Percentiles rank a stretch among this genome's conserved stretches.
These are phyloP conservation scores for Taphrorychus bicolor DNA, from an alignment of 2,888 invertebrate genomes.

Conservation along the genomic window DNA sequence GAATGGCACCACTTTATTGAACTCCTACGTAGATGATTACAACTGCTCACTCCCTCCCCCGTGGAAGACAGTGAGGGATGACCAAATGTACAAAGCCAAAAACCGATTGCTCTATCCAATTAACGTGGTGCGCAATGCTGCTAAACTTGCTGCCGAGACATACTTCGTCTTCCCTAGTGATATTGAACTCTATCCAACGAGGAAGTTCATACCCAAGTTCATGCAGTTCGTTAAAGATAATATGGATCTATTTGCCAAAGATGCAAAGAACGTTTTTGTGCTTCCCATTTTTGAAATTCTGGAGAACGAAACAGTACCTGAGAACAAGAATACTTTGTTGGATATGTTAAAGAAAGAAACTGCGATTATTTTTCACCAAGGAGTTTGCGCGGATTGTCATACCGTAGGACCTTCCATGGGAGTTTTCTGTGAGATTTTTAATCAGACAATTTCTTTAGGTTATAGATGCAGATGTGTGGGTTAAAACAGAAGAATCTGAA, in stretches of 20 bases:
- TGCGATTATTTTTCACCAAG: constrained; percentile 49
- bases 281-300: constrained; percentile 51
- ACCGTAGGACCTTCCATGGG: constrained; percentile 25
- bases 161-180: constrained; percentile 53
- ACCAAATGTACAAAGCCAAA: constrained; percentile 57
- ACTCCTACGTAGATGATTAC: constrained; percentile 57
- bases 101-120: constrained; percentile 51
- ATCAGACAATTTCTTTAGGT: constrained; percentile 16
- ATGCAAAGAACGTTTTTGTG: constrained; percentile 48
- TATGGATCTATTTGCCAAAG: constrained; percentile 35
- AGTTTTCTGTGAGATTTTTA: background rate
- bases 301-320: constrained; percentile 44
- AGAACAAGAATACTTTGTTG: constrained; percentile 47
- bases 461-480: constrained; percentile 45
- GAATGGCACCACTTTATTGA: constrained; percentile 36
- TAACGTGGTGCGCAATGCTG: constrained; percentile 53
- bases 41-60: constrained; percentile 72
- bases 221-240: constrained; percentile 45
- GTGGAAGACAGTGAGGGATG: constrained; percentile 68
- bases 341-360: constrained; percentile 45
- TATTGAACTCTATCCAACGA: constrained; percentile 53
- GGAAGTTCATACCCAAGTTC: constrained; percentile 48
- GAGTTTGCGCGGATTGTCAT: constrained; percentile 47
- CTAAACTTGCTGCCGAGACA: constrained; percentile 49
- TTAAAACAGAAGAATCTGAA: constrained; percentile 38